phyloP scores from a whole-genome alignment of 1,140 invertebrate species.

The Caerostris extrusa region DNA sequence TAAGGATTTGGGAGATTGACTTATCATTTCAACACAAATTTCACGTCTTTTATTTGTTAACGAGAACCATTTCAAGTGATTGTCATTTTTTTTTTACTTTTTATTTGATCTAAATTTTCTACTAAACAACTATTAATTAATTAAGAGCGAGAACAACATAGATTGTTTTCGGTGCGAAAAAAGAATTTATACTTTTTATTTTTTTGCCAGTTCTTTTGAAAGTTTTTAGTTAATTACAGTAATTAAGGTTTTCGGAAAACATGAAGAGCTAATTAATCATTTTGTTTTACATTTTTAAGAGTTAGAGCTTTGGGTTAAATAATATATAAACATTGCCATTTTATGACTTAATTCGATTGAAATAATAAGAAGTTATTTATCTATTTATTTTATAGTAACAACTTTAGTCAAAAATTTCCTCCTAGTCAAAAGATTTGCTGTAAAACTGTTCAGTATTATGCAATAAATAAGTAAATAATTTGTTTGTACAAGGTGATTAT shows the following conservation, averaged over 20 bases:
- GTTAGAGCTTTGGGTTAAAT: neutral
- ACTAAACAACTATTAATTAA: conserved; percentile 43
- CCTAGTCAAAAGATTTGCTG: too few relatives aligned
- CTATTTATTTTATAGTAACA: too few relatives aligned
- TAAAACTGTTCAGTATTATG: too few relatives aligned
- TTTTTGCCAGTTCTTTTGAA: neutral
- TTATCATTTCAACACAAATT: too few relatives aligned
- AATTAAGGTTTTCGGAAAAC: conserved; percentile 26
- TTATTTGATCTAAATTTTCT: neutral
- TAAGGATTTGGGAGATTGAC: too few relatives aligned
- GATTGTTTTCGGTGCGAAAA: neutral
- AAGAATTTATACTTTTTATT: conserved; percentile 25
- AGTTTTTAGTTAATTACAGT: conserved; percentile 40
- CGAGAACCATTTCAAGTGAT: too few relatives aligned
- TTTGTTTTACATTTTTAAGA: neutral
- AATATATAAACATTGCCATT: neutral
- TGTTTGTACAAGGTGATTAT: too few relatives aligned
- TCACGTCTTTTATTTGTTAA: too few relatives aligned
- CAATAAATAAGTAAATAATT: too few relatives aligned
- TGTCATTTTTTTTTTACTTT: neutral
- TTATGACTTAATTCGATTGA: neutral
- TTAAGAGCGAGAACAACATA: neutral
- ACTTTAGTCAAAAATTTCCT: too few relatives aligned
- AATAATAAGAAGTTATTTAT: neutral
- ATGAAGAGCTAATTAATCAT: conserved; percentile 32